A percentile compares a stretch with the other conserved stretches of the same genome.
These are phyloP conservation scores for Poecilia wingei DNA, from an alignment of 2,797 vertebrate genomes.

Conservation along the genomic window DNA sequence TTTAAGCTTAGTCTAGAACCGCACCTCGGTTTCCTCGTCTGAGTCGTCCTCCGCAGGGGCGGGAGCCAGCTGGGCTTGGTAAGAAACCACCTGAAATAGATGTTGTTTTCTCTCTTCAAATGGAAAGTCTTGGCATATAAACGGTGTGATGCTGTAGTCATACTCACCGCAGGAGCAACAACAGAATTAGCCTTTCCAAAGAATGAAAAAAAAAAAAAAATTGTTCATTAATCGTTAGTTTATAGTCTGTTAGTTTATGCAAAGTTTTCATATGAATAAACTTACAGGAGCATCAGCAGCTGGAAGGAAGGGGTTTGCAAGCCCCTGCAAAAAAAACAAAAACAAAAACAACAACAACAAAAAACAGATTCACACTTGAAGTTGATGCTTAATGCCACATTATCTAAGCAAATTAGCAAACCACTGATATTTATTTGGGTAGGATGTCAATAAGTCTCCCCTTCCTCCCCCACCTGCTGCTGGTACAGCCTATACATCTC, in stretches of 20 bases:
- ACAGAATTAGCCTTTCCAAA: slow-evolving; percentile 38
- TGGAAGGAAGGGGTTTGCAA: slow-evolving; percentile 67
- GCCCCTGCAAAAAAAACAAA: slow-evolving; percentile 52
- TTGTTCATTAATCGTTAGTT: neutral
- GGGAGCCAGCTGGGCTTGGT: slow-evolving; percentile 33
- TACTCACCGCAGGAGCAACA: slow-evolving; percentile 26
- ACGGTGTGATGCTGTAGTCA: neutral
- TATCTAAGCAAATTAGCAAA: neutral
- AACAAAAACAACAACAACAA: slow-evolving; percentile 16
- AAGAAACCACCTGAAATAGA: slow-evolving; percentile 43
- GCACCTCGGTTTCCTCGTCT: slow-evolving; percentile 75
- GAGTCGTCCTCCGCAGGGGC: slow-evolving; percentile 56
- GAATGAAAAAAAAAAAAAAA: neutral
- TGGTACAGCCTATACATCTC: slow-evolving; percentile 77
- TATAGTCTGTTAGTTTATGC: neutral
- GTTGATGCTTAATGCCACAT: slow-evolving; percentile 4
- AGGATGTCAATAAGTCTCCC: slow-evolving; percentile 2
- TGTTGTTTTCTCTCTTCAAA: neutral
- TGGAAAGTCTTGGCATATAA: neutral
- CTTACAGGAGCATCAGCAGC: slow-evolving; percentile 60
- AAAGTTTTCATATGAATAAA: slow-evolving; percentile 22
- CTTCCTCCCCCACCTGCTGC: slow-evolving; percentile 71
- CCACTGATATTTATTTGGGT: neutral
- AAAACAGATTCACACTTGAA: slow-evolving; percentile 6
- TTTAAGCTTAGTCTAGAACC: neutral